Evolutionary conservation across 2,113 vertebrate genomes (phyloP).

Genomic region (Corythornis madagascariensis): DNA sequence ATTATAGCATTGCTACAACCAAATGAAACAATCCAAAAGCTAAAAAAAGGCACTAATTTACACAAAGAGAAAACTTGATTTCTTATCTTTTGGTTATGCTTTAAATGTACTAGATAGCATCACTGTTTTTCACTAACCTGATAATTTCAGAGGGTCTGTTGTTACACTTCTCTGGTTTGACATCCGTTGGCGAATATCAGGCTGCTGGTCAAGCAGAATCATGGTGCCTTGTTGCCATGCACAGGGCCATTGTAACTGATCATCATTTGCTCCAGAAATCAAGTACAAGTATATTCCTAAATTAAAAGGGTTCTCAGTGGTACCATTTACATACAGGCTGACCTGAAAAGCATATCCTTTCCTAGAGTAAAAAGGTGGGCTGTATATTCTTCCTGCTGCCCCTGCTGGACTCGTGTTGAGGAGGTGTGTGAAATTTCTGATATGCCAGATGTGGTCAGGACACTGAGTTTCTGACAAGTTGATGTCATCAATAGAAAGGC

Average conservation of each 20-base stretch:
- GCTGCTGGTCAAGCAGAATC: slow-evolving; percentile 85
- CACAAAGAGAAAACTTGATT: not conserved
- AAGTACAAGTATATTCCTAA: slow-evolving; percentile 80
- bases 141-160: slow-evolving; percentile 76
- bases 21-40: not conserved
- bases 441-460: slow-evolving; percentile 87
- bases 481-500: slow-evolving; percentile 91
- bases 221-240: slow-evolving; percentile 87
- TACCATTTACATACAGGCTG: slow-evolving; percentile 71
- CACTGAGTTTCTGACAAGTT: slow-evolving; percentile 91
- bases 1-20: not conserved
- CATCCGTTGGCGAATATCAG: slow-evolving; percentile 86
- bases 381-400: slow-evolving; percentile 61
- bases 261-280: slow-evolving; percentile 84
- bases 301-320: not conserved
- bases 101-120: not conserved
- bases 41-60: not conserved
- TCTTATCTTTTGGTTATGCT: not conserved
- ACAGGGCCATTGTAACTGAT: slow-evolving; percentile 85
- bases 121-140: slow-evolving; percentile 70
- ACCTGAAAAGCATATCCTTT: slow-evolving; percentile 91
- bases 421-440: slow-evolving; percentile 82
- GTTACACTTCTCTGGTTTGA: slow-evolving; percentile 86
- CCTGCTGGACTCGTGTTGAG: slow-evolving; percentile 66
- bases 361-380: slow-evolving; percentile 84